These are phyloP conservation scores for Platanista minor DNA, from an alignment of 2,113 vertebrate species.

Conservation along the genomic window DNA sequence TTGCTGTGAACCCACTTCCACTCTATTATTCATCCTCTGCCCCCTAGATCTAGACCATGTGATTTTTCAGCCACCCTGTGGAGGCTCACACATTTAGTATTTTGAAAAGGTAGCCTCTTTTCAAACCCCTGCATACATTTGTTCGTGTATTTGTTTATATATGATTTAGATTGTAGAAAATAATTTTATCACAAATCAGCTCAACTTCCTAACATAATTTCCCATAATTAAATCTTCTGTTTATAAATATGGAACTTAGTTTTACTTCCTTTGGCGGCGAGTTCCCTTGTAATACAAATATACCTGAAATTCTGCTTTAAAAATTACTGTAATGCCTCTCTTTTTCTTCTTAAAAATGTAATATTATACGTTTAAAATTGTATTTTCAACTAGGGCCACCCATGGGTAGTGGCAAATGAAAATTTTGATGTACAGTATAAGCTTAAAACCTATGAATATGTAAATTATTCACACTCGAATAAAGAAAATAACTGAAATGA, in stretches of 20 bases:
- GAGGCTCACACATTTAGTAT: background rate
- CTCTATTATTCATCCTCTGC: background rate
- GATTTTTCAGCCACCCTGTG: background rate
- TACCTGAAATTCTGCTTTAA: background rate
- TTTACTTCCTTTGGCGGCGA: background rate
- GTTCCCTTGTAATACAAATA: background rate
- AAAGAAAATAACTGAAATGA: background rate
- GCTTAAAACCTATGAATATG: background rate
- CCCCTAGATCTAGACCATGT: background rate
- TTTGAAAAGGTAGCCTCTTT: background rate
- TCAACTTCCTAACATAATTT: constrained; percentile 5
- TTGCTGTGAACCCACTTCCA: background rate
- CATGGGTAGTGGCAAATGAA: background rate
- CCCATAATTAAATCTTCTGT: background rate
- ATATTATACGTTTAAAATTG: background rate
- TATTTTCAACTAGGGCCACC: background rate
- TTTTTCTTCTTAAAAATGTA: background rate
- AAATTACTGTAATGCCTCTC: background rate
- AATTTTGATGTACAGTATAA: background rate
- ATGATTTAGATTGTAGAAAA: background rate
- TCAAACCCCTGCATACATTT: background rate
- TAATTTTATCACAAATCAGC: background rate
- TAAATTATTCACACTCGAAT: background rate
- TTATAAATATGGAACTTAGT: background rate
- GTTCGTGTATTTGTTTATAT: background rate